These are phyloP conservation scores for Tauraco erythrolophus DNA, from an alignment of 2,113 vertebrate species.

Conservation along the genomic window DNA sequence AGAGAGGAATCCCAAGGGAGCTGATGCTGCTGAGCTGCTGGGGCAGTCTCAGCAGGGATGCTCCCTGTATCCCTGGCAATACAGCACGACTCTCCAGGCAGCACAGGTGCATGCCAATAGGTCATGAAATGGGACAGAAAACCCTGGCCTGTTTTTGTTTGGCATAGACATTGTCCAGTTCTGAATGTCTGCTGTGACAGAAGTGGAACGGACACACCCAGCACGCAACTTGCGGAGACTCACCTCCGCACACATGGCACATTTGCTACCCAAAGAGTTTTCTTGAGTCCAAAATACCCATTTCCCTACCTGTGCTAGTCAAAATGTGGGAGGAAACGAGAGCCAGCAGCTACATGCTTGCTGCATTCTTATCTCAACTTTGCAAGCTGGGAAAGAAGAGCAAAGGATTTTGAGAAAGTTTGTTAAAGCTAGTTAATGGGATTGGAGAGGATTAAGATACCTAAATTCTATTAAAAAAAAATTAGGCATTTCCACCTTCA, in stretches of 20 bases:
- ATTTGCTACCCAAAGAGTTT: not conserved
- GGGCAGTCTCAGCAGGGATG: not conserved
- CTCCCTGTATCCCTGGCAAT: not conserved
- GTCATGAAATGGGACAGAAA: not conserved
- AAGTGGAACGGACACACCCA: not conserved
- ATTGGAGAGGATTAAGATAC: not conserved
- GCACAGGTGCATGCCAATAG: accelerated
- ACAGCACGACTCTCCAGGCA: not conserved
- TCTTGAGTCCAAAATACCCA: not conserved
- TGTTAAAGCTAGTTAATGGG: not conserved
- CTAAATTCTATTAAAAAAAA: not conserved
- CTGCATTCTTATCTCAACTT: not conserved
- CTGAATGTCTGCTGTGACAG: not conserved
- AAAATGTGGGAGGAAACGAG: not conserved
- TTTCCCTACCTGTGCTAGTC: not conserved
- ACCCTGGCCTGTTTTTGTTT: accelerated
- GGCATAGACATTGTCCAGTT: not conserved
- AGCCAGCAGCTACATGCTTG: not conserved
- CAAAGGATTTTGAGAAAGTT: not conserved
- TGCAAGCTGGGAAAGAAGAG: not conserved
- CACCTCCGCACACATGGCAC: accelerated
- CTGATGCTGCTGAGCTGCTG: not conserved
- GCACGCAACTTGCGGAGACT: accelerated
- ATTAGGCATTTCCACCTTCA: not conserved
- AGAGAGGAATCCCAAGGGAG: not conserved